phyloP scores from a whole-genome alignment of 2,888 invertebrate species.

The Drosophila birchii region DNA sequence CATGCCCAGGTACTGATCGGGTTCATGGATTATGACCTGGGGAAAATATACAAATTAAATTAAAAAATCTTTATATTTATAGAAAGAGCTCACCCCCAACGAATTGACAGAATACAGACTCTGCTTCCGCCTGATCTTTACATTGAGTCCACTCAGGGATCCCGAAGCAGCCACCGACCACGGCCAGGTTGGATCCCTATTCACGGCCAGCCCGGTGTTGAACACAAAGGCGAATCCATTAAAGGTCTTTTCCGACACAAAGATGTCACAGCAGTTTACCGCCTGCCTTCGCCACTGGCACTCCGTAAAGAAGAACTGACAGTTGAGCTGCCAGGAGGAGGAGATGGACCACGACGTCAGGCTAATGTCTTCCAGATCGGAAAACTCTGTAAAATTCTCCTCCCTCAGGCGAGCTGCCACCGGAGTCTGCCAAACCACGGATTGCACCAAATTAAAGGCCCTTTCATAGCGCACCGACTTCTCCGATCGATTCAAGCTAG shows the following conservation, averaged over 20 bases:
- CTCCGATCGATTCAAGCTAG: neutral
- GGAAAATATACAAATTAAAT: neutral
- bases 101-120: slow-evolving; percentile 16
- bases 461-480: neutral
- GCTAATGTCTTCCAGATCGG: slow-evolving; percentile 22
- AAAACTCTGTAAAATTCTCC: slow-evolving; percentile 21
- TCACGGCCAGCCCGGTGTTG: slow-evolving; percentile 47
- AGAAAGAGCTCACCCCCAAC: slow-evolving; percentile 54
- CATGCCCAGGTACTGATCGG: slow-evolving; percentile 58
- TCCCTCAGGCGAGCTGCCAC: neutral
- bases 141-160: slow-evolving; percentile 55
- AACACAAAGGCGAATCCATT: slow-evolving; percentile 60
- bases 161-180: slow-evolving; percentile 70
- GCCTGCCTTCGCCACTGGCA: slow-evolving; percentile 66
- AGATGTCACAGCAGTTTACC: slow-evolving; percentile 67
- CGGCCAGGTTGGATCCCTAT: slow-evolving; percentile 66
- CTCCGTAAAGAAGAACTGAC: slow-evolving; percentile 59
- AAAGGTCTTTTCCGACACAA: slow-evolving; percentile 35
- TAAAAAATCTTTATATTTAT: too few species aligned
- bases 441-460: slow-evolving; percentile 48
- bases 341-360: slow-evolving; percentile 16
- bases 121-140: slow-evolving; percentile 54
- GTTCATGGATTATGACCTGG: slow-evolving; percentile 70
- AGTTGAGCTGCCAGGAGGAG: slow-evolving; percentile 38
- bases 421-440: slow-evolving; percentile 38